Evolutionary conservation across 2,113 vertebrate species (phyloP), one percentile per base, ranked within the genome.

Genomic region (Microcebus ravelobensis): DNA sequence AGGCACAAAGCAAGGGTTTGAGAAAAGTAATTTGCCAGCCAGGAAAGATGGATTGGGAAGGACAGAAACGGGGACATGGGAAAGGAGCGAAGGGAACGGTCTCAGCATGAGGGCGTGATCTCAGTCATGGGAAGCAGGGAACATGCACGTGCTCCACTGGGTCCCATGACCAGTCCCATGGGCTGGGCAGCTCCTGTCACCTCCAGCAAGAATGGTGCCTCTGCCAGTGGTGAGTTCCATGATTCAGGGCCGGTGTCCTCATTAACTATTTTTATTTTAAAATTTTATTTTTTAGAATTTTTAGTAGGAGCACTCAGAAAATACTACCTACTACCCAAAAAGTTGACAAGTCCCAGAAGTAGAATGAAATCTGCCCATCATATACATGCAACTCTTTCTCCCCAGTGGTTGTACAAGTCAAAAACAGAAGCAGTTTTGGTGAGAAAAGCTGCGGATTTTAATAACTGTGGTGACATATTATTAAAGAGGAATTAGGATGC

Each of bases 281-380:
- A 31, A 39, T 50, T 90, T 39, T 18, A 42, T 61, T 79, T 71
- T 55, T 65, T 36, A 48, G 65, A 90, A 29, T 57, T 52, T 74
- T 93, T 65, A 81, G 18, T 11, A 89, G 39, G 74, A 50, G 61
- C 76, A n/a, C 70, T 59, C 34, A 42, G 80, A 74, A 90, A 68
- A 67, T n/a, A 77, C 31, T 25, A n/a, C 39, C 45, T n/a, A 61
- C 39, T 48, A 21, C 25, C 48, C 79, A 4, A 31, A 77, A 81
- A 81, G 42, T 48, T 42, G n/a, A 15, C 68, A 57, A 17, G 13
- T 17, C n/a, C 63, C 27, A 42, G 39, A 55, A 94, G 57, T 15
- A 42, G 25, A 85, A 61, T 29, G 39, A 90, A 94, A 84, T n/a
- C 50, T 39, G 27, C 45, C 25, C 34, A 2, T 61, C 55, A 45